Evolutionary conservation across 35 echinoderm and acorn worm genomes (phyloP).

Genomic region (Hemicentrotus pulcherrimus): DNA sequence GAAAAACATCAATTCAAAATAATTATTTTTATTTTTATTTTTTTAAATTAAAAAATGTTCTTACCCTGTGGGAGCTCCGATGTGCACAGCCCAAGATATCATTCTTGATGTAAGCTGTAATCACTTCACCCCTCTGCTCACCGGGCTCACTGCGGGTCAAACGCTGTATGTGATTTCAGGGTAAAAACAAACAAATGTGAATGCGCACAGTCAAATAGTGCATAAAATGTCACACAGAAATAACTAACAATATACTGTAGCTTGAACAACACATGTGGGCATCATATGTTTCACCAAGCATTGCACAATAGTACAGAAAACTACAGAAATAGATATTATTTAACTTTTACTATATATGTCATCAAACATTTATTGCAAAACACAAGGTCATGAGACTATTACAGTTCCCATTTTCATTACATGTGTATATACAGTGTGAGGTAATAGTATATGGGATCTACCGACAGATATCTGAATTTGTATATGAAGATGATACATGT

Average conservation of each 20-base stretch:
- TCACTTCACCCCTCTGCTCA: constrained; percentile 81
- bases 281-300: neutral
- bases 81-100: constrained; percentile 81
- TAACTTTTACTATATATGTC: too few species aligned
- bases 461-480: too few species aligned
- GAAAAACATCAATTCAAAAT: too few species aligned
- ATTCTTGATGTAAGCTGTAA: constrained; percentile 81
- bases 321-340: neutral
- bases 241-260: neutral
- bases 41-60: too few species aligned
- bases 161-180: constrained; percentile 57
- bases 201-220: neutral
- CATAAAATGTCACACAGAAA: neutral
- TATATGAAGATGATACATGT: too few species aligned
- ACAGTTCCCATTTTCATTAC: too few species aligned
- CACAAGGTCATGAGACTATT: too few species aligned
- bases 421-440: too few species aligned
- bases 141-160: constrained; percentile 89
- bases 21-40: too few species aligned
- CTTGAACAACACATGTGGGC: too few species aligned
- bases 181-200: neutral
- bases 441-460: too few species aligned
- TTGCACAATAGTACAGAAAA: neutral
- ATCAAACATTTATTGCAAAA: too few species aligned
- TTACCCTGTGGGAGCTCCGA: constrained; percentile 66